Conservation (phyloP, 1,140 invertebrate species). For the Papilio polyxenes region DNA sequence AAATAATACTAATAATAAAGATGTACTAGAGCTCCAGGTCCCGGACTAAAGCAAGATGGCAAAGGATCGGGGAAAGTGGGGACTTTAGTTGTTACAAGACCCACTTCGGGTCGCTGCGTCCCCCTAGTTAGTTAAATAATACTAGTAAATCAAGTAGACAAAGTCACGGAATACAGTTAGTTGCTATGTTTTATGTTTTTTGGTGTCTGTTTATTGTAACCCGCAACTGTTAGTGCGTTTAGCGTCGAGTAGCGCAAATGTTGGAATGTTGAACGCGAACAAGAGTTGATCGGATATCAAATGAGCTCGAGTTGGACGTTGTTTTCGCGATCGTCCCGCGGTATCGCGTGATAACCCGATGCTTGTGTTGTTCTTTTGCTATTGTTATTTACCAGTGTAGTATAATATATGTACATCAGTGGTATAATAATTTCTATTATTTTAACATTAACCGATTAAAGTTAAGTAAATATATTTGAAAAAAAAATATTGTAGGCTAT, state of each 20-base stretch:
- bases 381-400: background rate
- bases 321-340: slow-evolving; percentile 16
- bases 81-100: too few relatives aligned
- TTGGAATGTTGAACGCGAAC: background rate
- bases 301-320: background rate
- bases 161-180: too few relatives aligned
- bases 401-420: background rate
- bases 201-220: background rate
- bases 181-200: background rate
- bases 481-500: too few relatives aligned
- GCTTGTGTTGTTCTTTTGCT: slow-evolving; percentile 16
- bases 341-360: slow-evolving; percentile 21
- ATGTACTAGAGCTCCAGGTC: too few relatives aligned
- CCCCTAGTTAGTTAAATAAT: too few relatives aligned
- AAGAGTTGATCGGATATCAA: slow-evolving; percentile 26
- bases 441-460: background rate
- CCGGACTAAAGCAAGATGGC: too few relatives aligned
- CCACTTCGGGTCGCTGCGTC: too few relatives aligned
- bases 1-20: too few relatives aligned
- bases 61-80: too few relatives aligned
- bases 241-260: background rate
- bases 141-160: too few relatives aligned
- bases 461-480: background rate
- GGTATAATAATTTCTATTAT: background rate
- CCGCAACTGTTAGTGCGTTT: background rate